Conservation (phyloP, 2,113 vertebrate genomes). For the Merops nubicus region DNA sequence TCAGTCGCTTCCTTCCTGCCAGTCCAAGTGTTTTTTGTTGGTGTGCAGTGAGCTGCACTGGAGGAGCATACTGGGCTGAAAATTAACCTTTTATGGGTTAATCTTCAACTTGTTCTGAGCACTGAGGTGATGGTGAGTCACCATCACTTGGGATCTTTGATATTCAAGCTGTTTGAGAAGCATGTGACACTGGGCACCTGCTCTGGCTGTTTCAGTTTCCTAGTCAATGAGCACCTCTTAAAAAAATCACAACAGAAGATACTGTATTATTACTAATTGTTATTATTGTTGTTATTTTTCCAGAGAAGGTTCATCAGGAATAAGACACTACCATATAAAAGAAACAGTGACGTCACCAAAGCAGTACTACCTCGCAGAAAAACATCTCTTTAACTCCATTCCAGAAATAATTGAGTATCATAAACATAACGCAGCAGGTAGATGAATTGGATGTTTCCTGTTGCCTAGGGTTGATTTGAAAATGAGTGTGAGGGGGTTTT, state of each 20-base stretch:
- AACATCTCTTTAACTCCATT: conserved; percentile 87
- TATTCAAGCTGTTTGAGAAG: not conserved
- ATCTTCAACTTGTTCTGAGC: not conserved
- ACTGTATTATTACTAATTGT: not conserved
- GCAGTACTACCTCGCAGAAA: conserved; percentile 90
- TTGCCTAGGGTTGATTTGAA: not conserved
- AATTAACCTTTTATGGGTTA: conserved; percentile 15
- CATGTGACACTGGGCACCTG: accelerated
- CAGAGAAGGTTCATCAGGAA: conserved; percentile 79
- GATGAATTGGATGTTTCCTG: not conserved
- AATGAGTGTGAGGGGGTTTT: not conserved
- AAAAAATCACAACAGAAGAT: not conserved
- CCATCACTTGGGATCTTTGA: not conserved
- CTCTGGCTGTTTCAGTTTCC: not conserved
- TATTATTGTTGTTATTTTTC: not conserved
- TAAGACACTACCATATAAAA: conserved; percentile 90
- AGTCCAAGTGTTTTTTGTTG: not conserved
- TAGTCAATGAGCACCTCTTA: not conserved
- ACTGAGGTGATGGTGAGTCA: accelerated
- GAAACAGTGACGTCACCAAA: conserved; percentile 77
- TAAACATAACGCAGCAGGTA: conserved; percentile 94
- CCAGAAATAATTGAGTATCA: conserved; percentile 94
- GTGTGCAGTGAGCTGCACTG: not conserved
- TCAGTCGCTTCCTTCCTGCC: not conserved
- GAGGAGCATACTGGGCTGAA: not conserved